Base-by-base conservation (phyloP, 2,113 vertebrate genomes). In the Campylomormyrus tamandua region DNA sequence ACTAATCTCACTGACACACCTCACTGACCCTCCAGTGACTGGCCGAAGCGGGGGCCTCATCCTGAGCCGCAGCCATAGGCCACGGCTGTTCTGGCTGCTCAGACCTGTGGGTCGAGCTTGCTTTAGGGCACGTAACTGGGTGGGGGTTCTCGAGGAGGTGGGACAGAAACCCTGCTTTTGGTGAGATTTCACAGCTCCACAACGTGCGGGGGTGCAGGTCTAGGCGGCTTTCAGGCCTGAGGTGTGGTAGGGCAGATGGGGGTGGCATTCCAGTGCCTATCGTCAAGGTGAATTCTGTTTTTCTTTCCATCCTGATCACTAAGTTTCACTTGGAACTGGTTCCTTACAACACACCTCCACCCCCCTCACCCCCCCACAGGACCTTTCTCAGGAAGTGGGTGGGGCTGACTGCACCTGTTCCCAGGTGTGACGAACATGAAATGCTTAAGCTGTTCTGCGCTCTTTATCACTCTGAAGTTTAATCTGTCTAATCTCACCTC, bases 241-340 rank as follows among this genome's bases (percentile, higher is more conserved):
- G n/a, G n/a, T 70, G 62, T 27, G 62, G 62, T 31, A 13, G 62
- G 9, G n/a, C 62, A 27, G 62, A 66, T 1, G 4, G 53, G 17
- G 53, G 58, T 11, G 27, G 27, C n/a, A 70, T 70, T 70, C 62
- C 62, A 70, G 10, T 31, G 62, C 62, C 10, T 70, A 2, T 70
- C n/a, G n/a, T 70, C 62, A 70, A 31, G n/a, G 62, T 70, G 62
- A 70, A 70, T 13, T 70, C 27, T 70, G 62, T 70, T 70, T 70
- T 70, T 70, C 9, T 70, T 27, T 27, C 62, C 62, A 31, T 31
- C 27, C 27, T 31, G 62, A 31, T 70, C 62, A 70, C 62, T 70
- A 70, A 83, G 77, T 45, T 83, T 83, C 77, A 83, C 77, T 83
- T 9, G 19, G 77, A 83, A 45, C 77, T 83, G 77, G 77, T 83